Evolutionary conservation across 2,113 vertebrate species (phyloP), one percentile per base, ranked within the genome.

Genomic region (Sigmodon hispidus): DNA sequence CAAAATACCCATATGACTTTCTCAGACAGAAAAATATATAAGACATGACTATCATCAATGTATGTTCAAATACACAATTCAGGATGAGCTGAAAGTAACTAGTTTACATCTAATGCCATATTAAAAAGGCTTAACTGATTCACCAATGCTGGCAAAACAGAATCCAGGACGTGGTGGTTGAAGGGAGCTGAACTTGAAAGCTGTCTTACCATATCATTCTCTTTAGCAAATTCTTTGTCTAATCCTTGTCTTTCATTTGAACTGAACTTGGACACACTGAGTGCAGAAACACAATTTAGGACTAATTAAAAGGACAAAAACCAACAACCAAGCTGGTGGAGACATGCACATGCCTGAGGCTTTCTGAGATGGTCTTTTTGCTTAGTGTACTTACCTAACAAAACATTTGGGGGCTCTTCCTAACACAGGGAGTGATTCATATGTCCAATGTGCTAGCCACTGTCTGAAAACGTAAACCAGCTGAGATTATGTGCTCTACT

Each of bases 101-200:
- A 29, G 50, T 83, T 12, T 7, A 16, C 5, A 3, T 11, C 5
- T 29, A 43, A 43, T 83, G 79, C 59, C 34, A 65, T 70, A 13
- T 31, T 55, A 73, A 3, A 13, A 69, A 84, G 24, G 55, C 29
- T 73, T 84, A 26, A 16, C 75, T 72, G 59, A 63, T 17, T 85
- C 10, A 59, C 43, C 36, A 22, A 34, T 73, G 55, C 13, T 26
- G 52, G 21, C 43, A 52, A 5, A 40, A 24, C 2, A 31, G 85
- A 75, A 1, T 8, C 12, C 29, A 70, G 72, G 22, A 1, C 1
- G 1, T 4, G 70, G 3, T 11, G n/a, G 34, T 1, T 52, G 19
- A 55, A 79, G n/a, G 48, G 15, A 50, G 2, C n/a, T 57, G 0
- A 6, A 31, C 7, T 79, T 50, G 13, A 70, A 84, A 75, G 50